phyloP scores from a whole-genome alignment of 2,888 invertebrate species.

The Archips crataeganus region DNA sequence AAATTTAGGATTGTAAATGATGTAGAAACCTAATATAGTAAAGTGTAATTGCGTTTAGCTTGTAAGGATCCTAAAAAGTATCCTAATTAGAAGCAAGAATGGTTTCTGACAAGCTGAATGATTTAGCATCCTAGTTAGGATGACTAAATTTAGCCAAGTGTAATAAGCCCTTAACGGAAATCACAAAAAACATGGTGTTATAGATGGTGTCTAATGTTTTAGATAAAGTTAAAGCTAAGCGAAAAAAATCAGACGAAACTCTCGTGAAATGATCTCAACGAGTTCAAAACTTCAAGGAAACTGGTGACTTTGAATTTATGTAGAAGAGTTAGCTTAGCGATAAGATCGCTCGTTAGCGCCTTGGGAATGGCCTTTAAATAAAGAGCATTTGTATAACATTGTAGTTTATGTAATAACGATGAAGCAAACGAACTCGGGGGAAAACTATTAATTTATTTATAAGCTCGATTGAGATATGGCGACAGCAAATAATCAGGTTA shows the following conservation, averaged over 20 bases:
- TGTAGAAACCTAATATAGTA: too few species aligned
- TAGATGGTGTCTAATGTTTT: neutral
- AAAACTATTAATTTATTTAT: constrained; percentile 5
- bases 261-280: constrained; percentile 1
- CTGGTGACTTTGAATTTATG: neutral
- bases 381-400: neutral
- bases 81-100: too few species aligned
- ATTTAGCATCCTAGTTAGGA: too few species aligned
- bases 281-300: neutral
- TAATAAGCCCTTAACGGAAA: too few species aligned
- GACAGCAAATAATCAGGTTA: constrained; percentile 6
- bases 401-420: neutral
- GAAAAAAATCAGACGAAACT: neutral
- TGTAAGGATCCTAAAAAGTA: too few species aligned
- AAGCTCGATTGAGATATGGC: neutral
- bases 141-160: too few species aligned
- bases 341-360: neutral
- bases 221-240: neutral
- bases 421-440: neutral
- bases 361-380: neutral
- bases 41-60: too few species aligned
- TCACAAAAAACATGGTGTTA: neutral
- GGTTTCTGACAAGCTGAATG: too few species aligned
- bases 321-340: neutral
- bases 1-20: too few species aligned